Conservation (phyloP, 1,140 invertebrate genomes). For the Dolichoris vasculosae region DNA sequence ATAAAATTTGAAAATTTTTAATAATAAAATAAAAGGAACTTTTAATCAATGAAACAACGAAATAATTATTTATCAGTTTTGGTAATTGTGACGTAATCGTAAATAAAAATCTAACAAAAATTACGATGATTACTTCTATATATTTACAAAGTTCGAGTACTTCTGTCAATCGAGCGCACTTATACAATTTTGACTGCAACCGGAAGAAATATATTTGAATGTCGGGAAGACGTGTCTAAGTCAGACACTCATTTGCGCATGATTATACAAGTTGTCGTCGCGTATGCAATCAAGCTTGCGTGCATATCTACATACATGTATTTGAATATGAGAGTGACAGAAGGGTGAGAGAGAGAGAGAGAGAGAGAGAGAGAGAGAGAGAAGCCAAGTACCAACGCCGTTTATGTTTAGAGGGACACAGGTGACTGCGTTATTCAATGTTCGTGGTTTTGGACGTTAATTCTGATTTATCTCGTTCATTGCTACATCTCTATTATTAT, state of each 20-base stretch:
- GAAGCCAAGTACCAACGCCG: neutral
- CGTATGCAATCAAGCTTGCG: neutral
- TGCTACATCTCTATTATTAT: constrained; percentile 33
- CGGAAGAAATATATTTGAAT: neutral
- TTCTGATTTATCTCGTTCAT: constrained; percentile 44
- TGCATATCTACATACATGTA: neutral
- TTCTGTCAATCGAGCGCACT: neutral
- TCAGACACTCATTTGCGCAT: neutral
- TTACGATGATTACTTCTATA: neutral
- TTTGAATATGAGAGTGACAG: constrained; percentile 11
- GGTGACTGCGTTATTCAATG: constrained; percentile 19
- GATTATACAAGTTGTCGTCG: neutral
- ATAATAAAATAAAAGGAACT: neutral
- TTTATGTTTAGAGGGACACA: constrained; percentile 27
- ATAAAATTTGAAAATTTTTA: neutral
- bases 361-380: neutral
- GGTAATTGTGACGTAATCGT: neutral
- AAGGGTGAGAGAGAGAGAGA: neutral
- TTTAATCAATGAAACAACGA: neutral
- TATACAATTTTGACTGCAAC: neutral
- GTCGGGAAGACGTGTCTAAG: neutral
- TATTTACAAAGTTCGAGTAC: neutral
- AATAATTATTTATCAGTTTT: neutral
- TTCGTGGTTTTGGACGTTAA: constrained; percentile 28
- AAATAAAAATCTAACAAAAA: neutral